Base-by-base conservation (phyloP, 2,797 vertebrate species). In the Karalla daura region DNA sequence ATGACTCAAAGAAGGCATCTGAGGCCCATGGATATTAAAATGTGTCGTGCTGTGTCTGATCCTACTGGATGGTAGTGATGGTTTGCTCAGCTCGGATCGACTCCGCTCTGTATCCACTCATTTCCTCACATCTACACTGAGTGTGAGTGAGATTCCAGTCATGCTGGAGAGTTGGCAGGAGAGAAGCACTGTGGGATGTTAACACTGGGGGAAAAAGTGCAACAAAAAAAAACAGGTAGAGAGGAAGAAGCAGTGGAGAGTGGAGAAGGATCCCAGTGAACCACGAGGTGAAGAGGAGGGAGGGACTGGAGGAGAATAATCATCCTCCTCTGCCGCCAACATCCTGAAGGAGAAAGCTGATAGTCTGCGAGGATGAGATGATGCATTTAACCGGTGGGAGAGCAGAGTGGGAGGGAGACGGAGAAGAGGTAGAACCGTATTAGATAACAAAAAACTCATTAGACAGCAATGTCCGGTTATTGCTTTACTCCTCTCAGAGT, bases 321-420 rank as follows among this genome's bases (percentile, higher is more conserved):
- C 55, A 75, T 75, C n/a, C 7, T 35, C 37, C 56, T 79, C 61
- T 59, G 10, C 17, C 37, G 70, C 66, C 33, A 68, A 68, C 76
- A 72, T 74, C 68, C 69, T 72, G 20, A 74, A 82, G 56, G 63
- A 81, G 77, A 83, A 79, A 83, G 56, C 49, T 60, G 80, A 86
- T 75, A 50, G 50, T 76, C 43, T 74, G 50, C 2, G 1, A 54
- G 60, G 63, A 78, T 44, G 62, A 50, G 68, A 27, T 68, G 69
- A 83, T 84, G 70, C 56, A 65, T 78, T 72, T 68, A 73, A 50
- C 15, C 1, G 8, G 61, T 33, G 43, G 21, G 54, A 63, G 55
- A 63, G 55, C 25, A 58, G 32, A 70, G 74, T 0, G 51, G 70
- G 64, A 80, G 30, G 53, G 52, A 14, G 60, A 54, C 13, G 18